These are phyloP conservation scores for Erannis defoliaria DNA, from an alignment of 2,888 invertebrate species.

Conservation along the genomic window DNA sequence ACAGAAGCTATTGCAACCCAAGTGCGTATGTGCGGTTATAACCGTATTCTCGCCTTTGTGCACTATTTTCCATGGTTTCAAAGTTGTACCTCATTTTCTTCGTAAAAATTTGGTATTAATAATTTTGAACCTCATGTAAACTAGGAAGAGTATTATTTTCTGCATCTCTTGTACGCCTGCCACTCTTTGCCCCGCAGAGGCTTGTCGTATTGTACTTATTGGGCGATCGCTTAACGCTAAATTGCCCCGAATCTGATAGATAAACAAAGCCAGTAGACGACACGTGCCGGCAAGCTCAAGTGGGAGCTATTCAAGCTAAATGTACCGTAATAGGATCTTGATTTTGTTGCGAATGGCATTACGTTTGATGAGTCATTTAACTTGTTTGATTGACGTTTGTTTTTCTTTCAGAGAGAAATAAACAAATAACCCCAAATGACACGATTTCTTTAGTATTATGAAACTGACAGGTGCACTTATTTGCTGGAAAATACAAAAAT, in stretches of 20 bases:
- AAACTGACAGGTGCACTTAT: not conserved
- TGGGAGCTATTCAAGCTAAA: slow-evolving; percentile 72
- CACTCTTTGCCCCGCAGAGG: not conserved
- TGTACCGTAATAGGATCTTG: slow-evolving; percentile 81
- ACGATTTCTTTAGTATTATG: too few species aligned
- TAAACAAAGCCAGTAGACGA: slow-evolving; percentile 73
- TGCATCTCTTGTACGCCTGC: too few species aligned
- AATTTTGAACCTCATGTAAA: too few species aligned
- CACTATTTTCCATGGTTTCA: too few species aligned
- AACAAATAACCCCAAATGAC: too few species aligned
- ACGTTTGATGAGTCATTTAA: slow-evolving; percentile 56
- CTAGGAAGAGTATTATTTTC: too few species aligned
- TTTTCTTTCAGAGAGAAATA: not conserved
- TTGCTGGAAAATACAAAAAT: not conserved
- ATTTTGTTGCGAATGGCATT: slow-evolving; percentile 64
- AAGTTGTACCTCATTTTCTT: too few species aligned
- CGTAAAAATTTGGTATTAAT: too few species aligned
- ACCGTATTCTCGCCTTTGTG: too few species aligned
- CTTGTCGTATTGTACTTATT: slow-evolving; percentile 42
- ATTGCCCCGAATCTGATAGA: slow-evolving; percentile 75
- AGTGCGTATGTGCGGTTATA: too few species aligned
- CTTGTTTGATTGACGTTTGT: slow-evolving; percentile 19
- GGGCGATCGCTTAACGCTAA: slow-evolving; percentile 77
- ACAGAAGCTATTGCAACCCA: too few species aligned
- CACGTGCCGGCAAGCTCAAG: slow-evolving; percentile 72